A percentile compares a stretch with the other conserved stretches of the same genome.
These are phyloP conservation scores for Hymenopus coronatus DNA, from an alignment of 2,888 invertebrate species.

Conservation along the genomic window DNA sequence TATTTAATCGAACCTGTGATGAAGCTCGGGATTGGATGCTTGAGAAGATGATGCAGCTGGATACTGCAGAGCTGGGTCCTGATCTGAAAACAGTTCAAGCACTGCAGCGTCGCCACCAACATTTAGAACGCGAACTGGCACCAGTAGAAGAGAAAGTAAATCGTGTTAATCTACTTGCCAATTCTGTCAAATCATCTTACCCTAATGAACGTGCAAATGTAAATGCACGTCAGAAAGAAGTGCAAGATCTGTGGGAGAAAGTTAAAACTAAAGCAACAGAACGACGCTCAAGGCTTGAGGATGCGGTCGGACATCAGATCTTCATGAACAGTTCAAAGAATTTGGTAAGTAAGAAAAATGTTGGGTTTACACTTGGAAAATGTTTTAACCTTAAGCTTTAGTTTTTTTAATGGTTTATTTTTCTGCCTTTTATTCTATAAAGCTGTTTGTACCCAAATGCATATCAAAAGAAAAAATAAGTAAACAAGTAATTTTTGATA, in stretches of 20 bases:
- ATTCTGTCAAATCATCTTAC: conserved; percentile 87
- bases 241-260: conserved; percentile 83
- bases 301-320: conserved; percentile 93
- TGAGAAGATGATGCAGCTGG: conserved; percentile 90
- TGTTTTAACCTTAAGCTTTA: background rate
- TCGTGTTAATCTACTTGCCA: conserved; percentile 81
- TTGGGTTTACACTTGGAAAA: background rate
- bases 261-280: conserved; percentile 80
- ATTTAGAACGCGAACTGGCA: conserved; percentile 89
- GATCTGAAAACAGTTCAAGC: conserved; percentile 91
- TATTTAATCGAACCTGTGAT: conserved; percentile 93
- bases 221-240: conserved; percentile 76
- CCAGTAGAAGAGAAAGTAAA: conserved; percentile 88
- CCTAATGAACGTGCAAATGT: conserved; percentile 88
- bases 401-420: background rate
- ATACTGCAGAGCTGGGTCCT: conserved; percentile 70
- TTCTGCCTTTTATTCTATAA: background rate
- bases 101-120: conserved; percentile 85
- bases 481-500: no score
- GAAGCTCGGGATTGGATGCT: conserved; percentile 97
- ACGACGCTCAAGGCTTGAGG: conserved; percentile 80
- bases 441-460: background rate
- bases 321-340: conserved; percentile 83
- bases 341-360: conserved; percentile 44
- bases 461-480: no score